Evolutionary conservation across 2,797 vertebrate species (phyloP).

Genomic region (Danio kyathit): DNA sequence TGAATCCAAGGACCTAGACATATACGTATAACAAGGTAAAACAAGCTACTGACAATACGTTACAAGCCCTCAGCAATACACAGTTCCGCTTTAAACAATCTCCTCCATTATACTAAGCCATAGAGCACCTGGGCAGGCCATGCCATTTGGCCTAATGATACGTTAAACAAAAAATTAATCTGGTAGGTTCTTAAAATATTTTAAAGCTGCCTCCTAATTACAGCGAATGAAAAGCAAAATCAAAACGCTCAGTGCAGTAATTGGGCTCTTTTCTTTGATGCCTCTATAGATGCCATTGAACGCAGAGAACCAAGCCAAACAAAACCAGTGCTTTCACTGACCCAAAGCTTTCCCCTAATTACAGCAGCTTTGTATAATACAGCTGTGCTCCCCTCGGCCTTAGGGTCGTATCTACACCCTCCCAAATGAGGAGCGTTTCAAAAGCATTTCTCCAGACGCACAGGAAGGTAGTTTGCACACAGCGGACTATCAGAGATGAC

Average conservation of each 20-base stretch:
- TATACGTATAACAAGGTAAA: constrained; percentile 34
- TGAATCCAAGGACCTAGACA: constrained; percentile 37
- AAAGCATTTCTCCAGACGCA: constrained; percentile 35
- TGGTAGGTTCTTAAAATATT: constrained; percentile 77
- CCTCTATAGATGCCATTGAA: constrained; percentile 77
- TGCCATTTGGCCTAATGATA: constrained; percentile 78
- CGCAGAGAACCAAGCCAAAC: constrained; percentile 78
- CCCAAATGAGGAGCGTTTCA: constrained; percentile 45
- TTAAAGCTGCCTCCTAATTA: constrained; percentile 76
- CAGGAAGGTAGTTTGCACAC: constrained; percentile 57
- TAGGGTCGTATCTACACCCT: constrained; percentile 51
- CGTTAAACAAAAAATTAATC: constrained; percentile 77
- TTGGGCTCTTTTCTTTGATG: constrained; percentile 81
- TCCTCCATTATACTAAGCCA: constrained; percentile 67
- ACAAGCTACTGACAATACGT: constrained; percentile 29
- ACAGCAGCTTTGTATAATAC: constrained; percentile 70
- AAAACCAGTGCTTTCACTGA: constrained; percentile 80
- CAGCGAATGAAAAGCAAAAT: constrained; percentile 74
- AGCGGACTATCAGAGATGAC: constrained; percentile 46
- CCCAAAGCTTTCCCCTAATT: constrained; percentile 79
- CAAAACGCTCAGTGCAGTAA: constrained; percentile 74
- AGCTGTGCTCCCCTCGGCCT: constrained; percentile 65
- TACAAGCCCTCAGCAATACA: constrained; percentile 38
- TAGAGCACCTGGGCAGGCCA: constrained; percentile 76
- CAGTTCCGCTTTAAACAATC: constrained; percentile 71